Percentiles rank a stretch among this genome's conserved stretches.
These are phyloP conservation scores for Pasiphila rectangulata DNA, from an alignment of 2,888 invertebrate species.

Conservation along the genomic window DNA sequence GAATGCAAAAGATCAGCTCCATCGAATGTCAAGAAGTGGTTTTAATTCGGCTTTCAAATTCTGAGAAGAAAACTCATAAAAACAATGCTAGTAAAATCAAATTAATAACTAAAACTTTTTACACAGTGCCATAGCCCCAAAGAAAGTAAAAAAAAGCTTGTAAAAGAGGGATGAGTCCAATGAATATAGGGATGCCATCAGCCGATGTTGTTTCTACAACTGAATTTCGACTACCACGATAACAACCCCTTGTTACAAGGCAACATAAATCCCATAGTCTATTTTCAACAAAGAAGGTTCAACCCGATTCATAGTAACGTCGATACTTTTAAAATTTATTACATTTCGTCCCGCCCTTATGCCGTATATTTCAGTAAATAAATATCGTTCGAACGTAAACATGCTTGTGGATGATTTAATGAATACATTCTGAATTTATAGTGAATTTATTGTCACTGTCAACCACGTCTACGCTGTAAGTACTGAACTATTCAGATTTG, in stretches of 20 bases:
- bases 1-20: no score
- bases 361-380: slow-evolving; percentile 22
- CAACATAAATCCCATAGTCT: not conserved
- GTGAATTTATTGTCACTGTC: not conserved
- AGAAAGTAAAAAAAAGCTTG: no score
- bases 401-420: slow-evolving; percentile 19
- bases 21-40: no score
- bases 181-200: no score
- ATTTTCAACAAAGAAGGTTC: slow-evolving; percentile 17
- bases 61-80: no score
- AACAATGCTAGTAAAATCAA: no score
- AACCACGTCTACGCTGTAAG: not conserved
- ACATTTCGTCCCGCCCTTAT: slow-evolving; percentile 18
- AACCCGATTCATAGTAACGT: slow-evolving; percentile 17
- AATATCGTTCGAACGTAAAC: slow-evolving; percentile 20
- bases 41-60: no score
- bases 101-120: no score
- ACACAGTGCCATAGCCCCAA: no score
- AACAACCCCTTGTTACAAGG: not conserved
- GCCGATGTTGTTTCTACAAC: not conserved
- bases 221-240: not conserved
- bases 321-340: slow-evolving; percentile 22
- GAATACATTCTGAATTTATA: slow-evolving; percentile 9
- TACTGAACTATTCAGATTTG: no score
- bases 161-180: no score